Evolutionary conservation across 64 coral and sea anemone genomes (phyloP).

Genomic region (Montipora efflorescens): DNA sequence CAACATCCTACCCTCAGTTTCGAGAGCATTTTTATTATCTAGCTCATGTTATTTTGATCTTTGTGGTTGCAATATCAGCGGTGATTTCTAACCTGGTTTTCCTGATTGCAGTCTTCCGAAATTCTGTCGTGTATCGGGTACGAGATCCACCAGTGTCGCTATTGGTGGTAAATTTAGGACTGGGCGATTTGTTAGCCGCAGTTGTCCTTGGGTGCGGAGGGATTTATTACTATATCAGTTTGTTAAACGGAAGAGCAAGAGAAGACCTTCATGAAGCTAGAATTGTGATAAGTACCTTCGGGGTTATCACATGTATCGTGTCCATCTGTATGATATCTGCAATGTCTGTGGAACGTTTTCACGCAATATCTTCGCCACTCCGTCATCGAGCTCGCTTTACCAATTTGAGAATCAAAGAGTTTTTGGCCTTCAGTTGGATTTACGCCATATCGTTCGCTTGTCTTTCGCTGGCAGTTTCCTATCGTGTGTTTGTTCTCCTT

Average conservation of each 20-base stretch:
- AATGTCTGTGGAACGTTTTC: slow-evolving; percentile 25
- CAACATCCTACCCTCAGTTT: background rate
- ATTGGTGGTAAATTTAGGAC: background rate
- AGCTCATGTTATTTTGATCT: background rate
- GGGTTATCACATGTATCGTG: background rate
- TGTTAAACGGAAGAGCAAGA: background rate
- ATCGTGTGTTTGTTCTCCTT: background rate
- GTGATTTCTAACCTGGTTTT: slow-evolving; percentile 16
- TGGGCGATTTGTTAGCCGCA: background rate
- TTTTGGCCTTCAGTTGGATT: background rate
- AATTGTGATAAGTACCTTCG: background rate
- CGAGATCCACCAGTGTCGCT: background rate
- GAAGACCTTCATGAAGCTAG: background rate
- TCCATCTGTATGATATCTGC: background rate
- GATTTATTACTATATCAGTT: background rate
- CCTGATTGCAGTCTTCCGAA: background rate
- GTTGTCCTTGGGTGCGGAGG: background rate
- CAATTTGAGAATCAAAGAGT: background rate
- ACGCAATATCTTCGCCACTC: background rate
- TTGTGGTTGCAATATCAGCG: background rate
- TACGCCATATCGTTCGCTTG: background rate
- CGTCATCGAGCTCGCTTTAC: background rate
- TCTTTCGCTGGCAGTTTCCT: background rate
- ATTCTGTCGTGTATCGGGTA: background rate
- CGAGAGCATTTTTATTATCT: background rate